Evolutionary conservation across 2,797 vertebrate species (phyloP).

Genomic region (Naso thynnoides): DNA sequence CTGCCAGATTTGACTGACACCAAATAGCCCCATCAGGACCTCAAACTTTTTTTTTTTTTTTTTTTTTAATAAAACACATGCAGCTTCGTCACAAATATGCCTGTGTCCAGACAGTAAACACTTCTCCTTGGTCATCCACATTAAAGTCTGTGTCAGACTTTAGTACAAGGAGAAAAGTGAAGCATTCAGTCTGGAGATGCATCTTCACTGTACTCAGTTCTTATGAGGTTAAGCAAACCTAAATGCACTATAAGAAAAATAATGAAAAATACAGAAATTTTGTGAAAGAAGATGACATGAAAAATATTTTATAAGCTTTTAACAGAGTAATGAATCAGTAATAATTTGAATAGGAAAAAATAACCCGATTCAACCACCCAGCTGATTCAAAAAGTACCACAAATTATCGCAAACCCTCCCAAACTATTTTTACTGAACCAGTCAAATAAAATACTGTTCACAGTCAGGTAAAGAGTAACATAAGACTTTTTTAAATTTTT

Average conservation of each 20-base stretch:
- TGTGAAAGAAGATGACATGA: background rate
- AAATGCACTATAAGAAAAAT: background rate
- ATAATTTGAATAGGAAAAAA: background rate
- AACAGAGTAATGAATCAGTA: background rate
- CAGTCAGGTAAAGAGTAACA: background rate
- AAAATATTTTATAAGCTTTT: background rate
- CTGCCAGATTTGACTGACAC: constrained; percentile 7
- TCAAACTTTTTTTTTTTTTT: background rate
- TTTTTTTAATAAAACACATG: constrained; percentile 1
- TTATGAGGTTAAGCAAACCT: background rate
- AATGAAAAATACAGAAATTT: background rate
- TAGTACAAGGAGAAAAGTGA: background rate
- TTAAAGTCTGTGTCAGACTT: background rate
- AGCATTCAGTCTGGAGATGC: background rate
- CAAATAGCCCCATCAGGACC: background rate
- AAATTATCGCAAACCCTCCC: background rate
- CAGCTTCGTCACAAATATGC: background rate
- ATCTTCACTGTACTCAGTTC: background rate
- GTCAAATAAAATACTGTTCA: constrained; percentile 8
- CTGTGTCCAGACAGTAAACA: background rate
- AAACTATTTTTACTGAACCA: no score
- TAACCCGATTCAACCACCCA: background rate
- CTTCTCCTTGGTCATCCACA: no score
- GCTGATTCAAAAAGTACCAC: background rate
- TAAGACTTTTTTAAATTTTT: no score